Percentiles rank a stretch among this genome's conserved stretches.
phyloP scores from a whole-genome alignment of 2,113 vertebrate species.

The Balaenoptera acutorostrata region DNA sequence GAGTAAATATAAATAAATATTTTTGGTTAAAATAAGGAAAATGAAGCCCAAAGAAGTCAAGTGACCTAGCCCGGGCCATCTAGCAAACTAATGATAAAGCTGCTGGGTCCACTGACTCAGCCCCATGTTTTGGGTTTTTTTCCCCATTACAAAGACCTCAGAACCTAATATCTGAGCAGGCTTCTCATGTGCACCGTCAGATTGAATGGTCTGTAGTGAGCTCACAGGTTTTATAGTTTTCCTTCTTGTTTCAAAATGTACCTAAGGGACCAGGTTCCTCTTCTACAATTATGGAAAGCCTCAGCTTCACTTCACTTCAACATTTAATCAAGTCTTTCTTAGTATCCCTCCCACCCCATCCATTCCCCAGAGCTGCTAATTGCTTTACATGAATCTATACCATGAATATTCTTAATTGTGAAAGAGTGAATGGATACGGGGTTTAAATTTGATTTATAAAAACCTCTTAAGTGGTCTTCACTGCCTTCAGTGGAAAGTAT shows the following conservation, averaged over 20 bases:
- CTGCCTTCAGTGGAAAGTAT: constrained; percentile 19
- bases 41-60: neutral
- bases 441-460: constrained; percentile 58
- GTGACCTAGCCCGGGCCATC: neutral
- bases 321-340: constrained; percentile 49
- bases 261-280: neutral
- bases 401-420: constrained; percentile 51
- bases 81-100: neutral
- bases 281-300: neutral
- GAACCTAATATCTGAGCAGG: neutral
- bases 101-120: neutral
- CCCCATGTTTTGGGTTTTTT: rapidly evolving
- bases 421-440: constrained; percentile 26
- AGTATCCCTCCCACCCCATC: neutral
- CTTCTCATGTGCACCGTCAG: neutral
- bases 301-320: neutral
- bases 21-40: neutral
- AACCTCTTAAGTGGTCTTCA: constrained; percentile 54
- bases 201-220: neutral
- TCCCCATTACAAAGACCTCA: neutral
- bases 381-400: constrained; percentile 4
- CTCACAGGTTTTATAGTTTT: neutral
- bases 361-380: constrained; percentile 32
- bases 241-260: neutral
- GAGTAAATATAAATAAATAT: neutral